Percentiles rank a stretch among this genome's conserved stretches.
Conservation (phyloP, 2,797 vertebrate species). For the Myioborus miniatus region DNA sequence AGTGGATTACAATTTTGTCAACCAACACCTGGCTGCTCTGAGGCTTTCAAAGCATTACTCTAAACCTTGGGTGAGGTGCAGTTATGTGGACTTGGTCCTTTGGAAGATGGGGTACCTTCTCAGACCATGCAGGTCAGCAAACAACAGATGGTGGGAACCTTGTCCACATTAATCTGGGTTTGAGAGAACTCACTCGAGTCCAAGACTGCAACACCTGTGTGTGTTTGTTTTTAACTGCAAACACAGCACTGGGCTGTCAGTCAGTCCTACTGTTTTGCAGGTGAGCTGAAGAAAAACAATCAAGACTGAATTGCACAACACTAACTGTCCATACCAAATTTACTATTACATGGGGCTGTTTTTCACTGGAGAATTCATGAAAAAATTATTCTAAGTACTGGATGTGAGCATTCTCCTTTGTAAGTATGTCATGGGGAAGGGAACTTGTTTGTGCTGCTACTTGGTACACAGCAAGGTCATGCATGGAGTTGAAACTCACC, state of each 20-base stretch:
- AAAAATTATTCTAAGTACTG: not conserved
- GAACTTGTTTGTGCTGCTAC: not conserved
- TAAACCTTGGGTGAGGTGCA: not conserved
- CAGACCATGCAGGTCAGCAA: not conserved
- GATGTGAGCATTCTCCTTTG: not conserved
- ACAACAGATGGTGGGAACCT: not conserved
- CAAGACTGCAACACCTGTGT: not conserved
- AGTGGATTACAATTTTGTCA: not conserved
- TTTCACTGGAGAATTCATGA: not conserved
- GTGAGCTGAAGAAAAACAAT: not conserved
- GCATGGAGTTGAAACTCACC: not conserved
- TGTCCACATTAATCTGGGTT: not conserved
- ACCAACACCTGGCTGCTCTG: not conserved
- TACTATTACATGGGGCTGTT: not conserved
- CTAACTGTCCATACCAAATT: not conserved
- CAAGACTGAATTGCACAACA: not conserved
- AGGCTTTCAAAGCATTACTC: not conserved
- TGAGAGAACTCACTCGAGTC: not conserved
- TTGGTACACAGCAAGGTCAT: not conserved
- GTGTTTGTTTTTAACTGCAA: not conserved
- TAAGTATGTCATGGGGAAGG: not conserved
- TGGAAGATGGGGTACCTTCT: not conserved
- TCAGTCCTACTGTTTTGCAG: not conserved
- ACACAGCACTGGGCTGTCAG: not conserved
- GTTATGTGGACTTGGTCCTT: not conserved